Evolutionary conservation across 2,888 invertebrate genomes (phyloP).

Genomic region (Mythimna vitellina): DNA sequence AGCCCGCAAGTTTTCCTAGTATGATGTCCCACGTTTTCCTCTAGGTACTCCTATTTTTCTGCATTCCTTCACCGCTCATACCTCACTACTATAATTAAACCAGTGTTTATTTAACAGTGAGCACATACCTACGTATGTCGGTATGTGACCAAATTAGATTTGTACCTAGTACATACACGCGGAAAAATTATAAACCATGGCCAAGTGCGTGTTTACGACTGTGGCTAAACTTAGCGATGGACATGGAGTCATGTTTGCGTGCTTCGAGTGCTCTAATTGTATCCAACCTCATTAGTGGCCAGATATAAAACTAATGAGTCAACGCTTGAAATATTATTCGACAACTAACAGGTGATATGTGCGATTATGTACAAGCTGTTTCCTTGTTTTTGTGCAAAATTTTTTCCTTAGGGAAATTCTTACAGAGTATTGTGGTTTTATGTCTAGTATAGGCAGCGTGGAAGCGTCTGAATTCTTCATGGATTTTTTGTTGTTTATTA

Average conservation of each 20-base stretch:
- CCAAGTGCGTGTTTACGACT: slow-evolving; percentile 56
- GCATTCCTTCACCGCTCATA: slow-evolving; percentile 54
- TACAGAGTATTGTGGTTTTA: neutral
- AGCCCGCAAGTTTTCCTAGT: slow-evolving; percentile 12
- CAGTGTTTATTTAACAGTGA: slow-evolving; percentile 56
- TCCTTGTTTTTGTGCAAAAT: slow-evolving; percentile 29
- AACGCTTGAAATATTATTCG: slow-evolving; percentile 40
- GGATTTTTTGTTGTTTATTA: neutral
- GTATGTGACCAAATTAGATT: slow-evolving; percentile 62
- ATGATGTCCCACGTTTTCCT: slow-evolving; percentile 10
- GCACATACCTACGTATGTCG: slow-evolving; percentile 51
- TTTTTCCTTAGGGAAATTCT: slow-evolving; percentile 21
- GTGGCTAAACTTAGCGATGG: slow-evolving; percentile 49
- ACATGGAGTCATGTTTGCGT: slow-evolving; percentile 60
- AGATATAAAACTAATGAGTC: slow-evolving; percentile 37
- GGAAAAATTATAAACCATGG: slow-evolving; percentile 55
- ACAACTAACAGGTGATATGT: slow-evolving; percentile 22
- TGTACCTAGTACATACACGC: slow-evolving; percentile 45
- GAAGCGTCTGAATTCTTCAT: neutral
- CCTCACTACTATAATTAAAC: slow-evolving; percentile 56
- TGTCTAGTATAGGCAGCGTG: neutral
- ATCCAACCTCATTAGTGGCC: slow-evolving; percentile 46
- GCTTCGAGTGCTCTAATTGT: slow-evolving; percentile 54
- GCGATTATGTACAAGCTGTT: slow-evolving; percentile 20
- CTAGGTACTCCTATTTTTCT: slow-evolving; percentile 23